Percentiles rank a stretch among this genome's conserved stretches.
Evolutionary conservation across 2,113 vertebrate genomes (phyloP).

Genomic region (Carlito syrichta): DNA sequence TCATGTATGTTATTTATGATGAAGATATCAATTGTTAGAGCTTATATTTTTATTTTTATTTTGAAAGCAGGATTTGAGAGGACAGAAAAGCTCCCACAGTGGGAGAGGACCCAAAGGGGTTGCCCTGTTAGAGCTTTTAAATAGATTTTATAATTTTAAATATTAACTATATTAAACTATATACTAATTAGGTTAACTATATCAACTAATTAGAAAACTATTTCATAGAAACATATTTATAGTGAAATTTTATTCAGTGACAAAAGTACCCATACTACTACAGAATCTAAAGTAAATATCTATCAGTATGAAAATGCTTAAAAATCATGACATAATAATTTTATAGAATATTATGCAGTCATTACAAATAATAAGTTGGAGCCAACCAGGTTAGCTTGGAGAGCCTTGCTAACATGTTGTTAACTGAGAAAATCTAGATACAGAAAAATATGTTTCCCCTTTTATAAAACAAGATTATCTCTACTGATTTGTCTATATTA

Average conservation of each 20-base stretch:
- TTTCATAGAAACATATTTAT: background rate
- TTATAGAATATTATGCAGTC: background rate
- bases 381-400: background rate
- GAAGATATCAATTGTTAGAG: background rate
- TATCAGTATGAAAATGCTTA: background rate
- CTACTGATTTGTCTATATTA: background rate
- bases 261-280: background rate
- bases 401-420: background rate
- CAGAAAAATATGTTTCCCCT: background rate
- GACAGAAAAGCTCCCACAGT: too few species aligned
- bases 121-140: too few species aligned
- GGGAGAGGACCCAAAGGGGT: too few species aligned
- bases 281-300: background rate
- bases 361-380: background rate
- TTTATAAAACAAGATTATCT: background rate
- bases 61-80: too few species aligned
- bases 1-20: background rate
- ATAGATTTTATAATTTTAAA: background rate
- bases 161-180: background rate
- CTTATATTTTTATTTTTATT: too few species aligned
- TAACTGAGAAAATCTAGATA: background rate
- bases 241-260: background rate
- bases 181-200: background rate
- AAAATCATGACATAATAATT: background rate
- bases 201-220: background rate